A percentile compares a stretch with the other conserved stretches of the same genome.
These are phyloP conservation scores for Cheiracanthium punctorium DNA, from an alignment of 2,888 invertebrate species.

Conservation along the genomic window DNA sequence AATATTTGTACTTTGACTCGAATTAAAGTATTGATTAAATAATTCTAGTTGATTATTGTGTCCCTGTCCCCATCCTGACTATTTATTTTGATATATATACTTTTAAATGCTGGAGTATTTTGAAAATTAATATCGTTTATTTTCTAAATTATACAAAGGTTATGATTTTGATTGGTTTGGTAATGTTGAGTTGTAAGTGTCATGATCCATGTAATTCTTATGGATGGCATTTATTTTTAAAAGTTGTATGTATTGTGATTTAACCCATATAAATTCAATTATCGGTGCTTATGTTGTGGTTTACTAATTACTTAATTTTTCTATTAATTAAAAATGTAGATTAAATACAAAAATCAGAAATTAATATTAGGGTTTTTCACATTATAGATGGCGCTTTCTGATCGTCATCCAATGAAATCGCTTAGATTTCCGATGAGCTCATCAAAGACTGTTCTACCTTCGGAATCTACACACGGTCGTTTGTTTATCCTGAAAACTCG, in stretches of 20 bases:
- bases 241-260: too few species aligned
- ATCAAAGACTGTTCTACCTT: not conserved
- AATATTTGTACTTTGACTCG: too few species aligned
- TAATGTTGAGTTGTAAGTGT: not conserved
- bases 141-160: slow-evolving; percentile 4
- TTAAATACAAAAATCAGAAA: not conserved
- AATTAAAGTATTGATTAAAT: too few species aligned
- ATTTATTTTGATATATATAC: too few species aligned
- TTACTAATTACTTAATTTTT: too few species aligned
- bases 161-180: not conserved
- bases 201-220: not conserved
- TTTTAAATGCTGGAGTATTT: not conserved
- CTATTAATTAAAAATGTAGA: not conserved
- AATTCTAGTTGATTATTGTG: too few species aligned
- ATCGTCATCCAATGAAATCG: slow-evolving; percentile 16
- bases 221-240: too few species aligned
- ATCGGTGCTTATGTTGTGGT: too few species aligned
- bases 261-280: too few species aligned
- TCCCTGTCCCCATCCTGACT: too few species aligned
- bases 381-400: slow-evolving; percentile 2
- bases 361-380: too few species aligned
- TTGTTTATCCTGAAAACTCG: slow-evolving; percentile 12
- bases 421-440: not conserved
- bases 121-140: not conserved
- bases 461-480: not conserved